These are phyloP conservation scores for Bhutanitis thaidina DNA, from an alignment of 2,888 invertebrate genomes.

Conservation along the genomic window DNA sequence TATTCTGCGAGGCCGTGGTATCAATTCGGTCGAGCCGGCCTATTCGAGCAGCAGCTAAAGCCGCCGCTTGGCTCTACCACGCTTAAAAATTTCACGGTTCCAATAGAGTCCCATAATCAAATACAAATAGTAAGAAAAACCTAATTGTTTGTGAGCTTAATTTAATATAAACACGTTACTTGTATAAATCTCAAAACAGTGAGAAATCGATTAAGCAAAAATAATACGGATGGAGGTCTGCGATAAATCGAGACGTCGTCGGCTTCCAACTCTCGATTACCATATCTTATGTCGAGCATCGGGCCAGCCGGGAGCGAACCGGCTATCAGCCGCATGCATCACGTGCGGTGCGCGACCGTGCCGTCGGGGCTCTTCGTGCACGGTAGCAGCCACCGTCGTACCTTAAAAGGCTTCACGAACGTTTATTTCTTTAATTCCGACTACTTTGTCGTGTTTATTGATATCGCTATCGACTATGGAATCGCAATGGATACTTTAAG, in stretches of 20 bases:
- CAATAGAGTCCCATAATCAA: too few relatives aligned
- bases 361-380: slow-evolving; percentile 34
- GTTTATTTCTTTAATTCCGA: slow-evolving; percentile 7
- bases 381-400: slow-evolving; percentile 26
- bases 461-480: slow-evolving; percentile 13
- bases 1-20: too few relatives aligned
- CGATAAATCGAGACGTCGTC: slow-evolving; percentile 13
- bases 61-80: too few relatives aligned
- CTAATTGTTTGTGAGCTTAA: too few relatives aligned
- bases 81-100: too few relatives aligned
- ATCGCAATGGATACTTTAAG: neutral
- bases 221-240: neutral
- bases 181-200: too few relatives aligned
- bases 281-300: slow-evolving; percentile 64
- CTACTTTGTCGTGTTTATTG: slow-evolving; percentile 21
- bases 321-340: slow-evolving; percentile 65
- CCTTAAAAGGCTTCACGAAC: slow-evolving; percentile 38
- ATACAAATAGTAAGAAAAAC: too few relatives aligned
- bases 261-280: slow-evolving; percentile 47
- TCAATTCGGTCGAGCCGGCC: too few relatives aligned
- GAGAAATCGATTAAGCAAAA: too few relatives aligned
- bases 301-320: slow-evolving; percentile 34
- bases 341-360: slow-evolving; percentile 31
- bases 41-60: too few relatives aligned
- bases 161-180: too few relatives aligned